Evolutionary conservation across 2,113 vertebrate genomes (phyloP).

Genomic region (Laterallus jamaicensis): DNA sequence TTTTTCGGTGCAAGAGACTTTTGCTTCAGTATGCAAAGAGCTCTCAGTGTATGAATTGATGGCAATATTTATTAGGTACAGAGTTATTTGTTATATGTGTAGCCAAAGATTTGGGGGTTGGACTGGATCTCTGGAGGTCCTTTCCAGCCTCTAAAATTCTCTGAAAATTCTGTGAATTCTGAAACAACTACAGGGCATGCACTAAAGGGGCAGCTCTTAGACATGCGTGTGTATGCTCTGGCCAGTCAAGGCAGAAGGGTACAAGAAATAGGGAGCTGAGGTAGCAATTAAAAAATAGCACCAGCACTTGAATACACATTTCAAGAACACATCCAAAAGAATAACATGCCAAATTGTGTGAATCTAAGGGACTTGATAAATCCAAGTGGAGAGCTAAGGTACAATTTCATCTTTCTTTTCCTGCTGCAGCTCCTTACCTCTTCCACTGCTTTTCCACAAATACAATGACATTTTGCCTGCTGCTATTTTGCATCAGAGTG

Average conservation of each 20-base stretch:
- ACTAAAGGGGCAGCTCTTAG: neutral
- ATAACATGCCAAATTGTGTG: neutral
- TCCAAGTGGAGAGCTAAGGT: neutral
- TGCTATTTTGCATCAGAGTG: neutral
- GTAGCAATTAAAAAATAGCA: neutral
- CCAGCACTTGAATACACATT: neutral
- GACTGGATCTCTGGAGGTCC: no score
- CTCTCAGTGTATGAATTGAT: neutral
- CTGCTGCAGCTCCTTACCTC: neutral
- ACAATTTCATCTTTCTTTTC: neutral
- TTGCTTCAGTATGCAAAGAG: neutral
- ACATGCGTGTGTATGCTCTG: fast-evolving
- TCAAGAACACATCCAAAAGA: neutral
- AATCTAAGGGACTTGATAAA: neutral
- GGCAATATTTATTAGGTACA: neutral
- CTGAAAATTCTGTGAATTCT: no score
- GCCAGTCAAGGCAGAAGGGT: neutral
- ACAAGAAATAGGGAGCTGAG: neutral
- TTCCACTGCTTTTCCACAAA: neutral
- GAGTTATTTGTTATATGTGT: neutral
- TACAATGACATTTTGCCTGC: neutral
- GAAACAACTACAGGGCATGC: neutral
- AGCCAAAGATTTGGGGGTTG: neutral
- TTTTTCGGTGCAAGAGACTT: neutral
- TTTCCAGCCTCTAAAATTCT: no score